Evolutionary conservation across 1,140 invertebrate species (phyloP).

Genomic region (Belonocnema kinseyi): DNA sequence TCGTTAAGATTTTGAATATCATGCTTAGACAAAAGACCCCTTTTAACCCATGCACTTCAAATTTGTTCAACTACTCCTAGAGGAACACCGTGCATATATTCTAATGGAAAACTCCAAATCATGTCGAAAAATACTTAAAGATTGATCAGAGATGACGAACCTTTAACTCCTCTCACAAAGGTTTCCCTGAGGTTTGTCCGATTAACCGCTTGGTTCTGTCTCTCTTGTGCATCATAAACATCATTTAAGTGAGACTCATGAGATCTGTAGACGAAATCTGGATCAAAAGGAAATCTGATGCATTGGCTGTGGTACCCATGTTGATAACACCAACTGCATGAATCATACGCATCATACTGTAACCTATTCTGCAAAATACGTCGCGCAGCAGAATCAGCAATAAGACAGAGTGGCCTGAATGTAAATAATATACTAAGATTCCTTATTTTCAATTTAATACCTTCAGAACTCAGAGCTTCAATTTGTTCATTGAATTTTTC

Average conservation of each 20-base stretch:
- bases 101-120: conserved; percentile 38
- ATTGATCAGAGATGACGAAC: too few relatives aligned
- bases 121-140: conserved; percentile 29
- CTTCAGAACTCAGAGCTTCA: too few relatives aligned
- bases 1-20: neutral
- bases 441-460: conserved; percentile 33
- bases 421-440: conserved; percentile 13
- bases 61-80: conserved; percentile 37
- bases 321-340: conserved; percentile 40
- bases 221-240: conserved; percentile 1
- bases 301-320: too few relatives aligned
- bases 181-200: too few relatives aligned
- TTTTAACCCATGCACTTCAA: conserved; percentile 31
- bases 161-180: too few relatives aligned
- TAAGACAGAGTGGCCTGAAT: too few relatives aligned
- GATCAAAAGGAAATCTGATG: conserved; percentile 14
- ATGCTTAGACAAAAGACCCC: neutral
- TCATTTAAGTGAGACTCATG: conserved; percentile 27
- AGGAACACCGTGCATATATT: conserved; percentile 41
- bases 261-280: neutral
- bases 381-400: conserved; percentile 44
- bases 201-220: neutral
- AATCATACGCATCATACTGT: conserved; percentile 35
- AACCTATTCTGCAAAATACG: conserved; percentile 37
- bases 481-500: conserved; percentile 38